Conservation (phyloP, 1,140 invertebrate genomes). For the Halyomorpha halys region DNA sequence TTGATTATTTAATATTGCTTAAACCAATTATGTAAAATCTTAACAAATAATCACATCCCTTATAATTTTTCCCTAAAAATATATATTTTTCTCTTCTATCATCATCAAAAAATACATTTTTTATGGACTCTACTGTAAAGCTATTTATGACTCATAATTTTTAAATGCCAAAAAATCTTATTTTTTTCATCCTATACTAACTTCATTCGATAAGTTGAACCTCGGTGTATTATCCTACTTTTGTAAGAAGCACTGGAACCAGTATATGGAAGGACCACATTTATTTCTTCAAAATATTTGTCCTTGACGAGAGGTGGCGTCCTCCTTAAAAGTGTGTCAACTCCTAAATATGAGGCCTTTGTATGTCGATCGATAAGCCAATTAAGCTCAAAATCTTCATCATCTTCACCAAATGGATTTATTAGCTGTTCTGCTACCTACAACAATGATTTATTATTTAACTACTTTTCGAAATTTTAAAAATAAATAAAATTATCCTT, state of each 20-base stretch:
- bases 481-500: too few species aligned
- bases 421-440: slow-evolving; percentile 58
- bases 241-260: slow-evolving; percentile 51
- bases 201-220: slow-evolving; percentile 53
- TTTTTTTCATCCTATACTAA: slow-evolving; percentile 35
- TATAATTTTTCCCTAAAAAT: too few species aligned
- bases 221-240: slow-evolving; percentile 48
- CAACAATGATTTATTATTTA: background rate
- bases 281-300: slow-evolving; percentile 47
- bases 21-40: too few species aligned
- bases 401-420: slow-evolving; percentile 67
- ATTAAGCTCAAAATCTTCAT: slow-evolving; percentile 66
- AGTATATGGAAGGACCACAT: slow-evolving; percentile 50
- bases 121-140: too few species aligned
- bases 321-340: slow-evolving; percentile 46
- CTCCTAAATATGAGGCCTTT: slow-evolving; percentile 54
- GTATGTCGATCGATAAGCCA: slow-evolving; percentile 58
- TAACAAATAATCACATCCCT: too few species aligned
- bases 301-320: slow-evolving; percentile 52
- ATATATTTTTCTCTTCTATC: too few species aligned
- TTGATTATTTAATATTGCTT: too few species aligned
- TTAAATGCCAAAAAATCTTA: too few species aligned
- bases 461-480: too few species aligned
- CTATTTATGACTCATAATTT: too few species aligned
- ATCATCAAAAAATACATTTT: too few species aligned